Evolutionary conservation across 2,113 vertebrate species (phyloP), one percentile per base, ranked within the genome.

Genomic region (Meles meles): DNA sequence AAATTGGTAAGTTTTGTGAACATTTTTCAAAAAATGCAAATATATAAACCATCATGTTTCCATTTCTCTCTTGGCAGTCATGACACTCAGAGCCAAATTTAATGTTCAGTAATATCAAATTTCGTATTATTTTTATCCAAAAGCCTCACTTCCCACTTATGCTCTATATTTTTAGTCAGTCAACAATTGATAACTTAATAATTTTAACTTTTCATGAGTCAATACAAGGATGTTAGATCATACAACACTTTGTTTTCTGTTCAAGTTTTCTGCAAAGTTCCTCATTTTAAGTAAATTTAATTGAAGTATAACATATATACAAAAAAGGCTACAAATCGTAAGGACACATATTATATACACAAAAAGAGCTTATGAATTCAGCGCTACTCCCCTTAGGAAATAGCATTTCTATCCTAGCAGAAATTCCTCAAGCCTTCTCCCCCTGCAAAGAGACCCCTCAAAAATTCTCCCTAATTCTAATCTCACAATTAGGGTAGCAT

Each of bases 141-240:
- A 94, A 88, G 77, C 8, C n/a, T 77, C 4, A 82, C 9, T 65
- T 42, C 39, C 44, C 42, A 84, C 34, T 80, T 84, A 72, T n/a
- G 12, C 31, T 71, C 18, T 88, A 31, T 95, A 88, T 92, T 71
- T 90, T 94, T 85, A 88, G 89, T 94, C 25, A 79, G n/a, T 63
- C 44, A 92, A 72, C 31, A 79, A 44, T 61, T 96, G 61, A 25
- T 88, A 84, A 71, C 21, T 83, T 39, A 63, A 44, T 88, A 47
- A 52, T 52, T 52, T 18, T 20, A 82, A 20, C 3, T 61, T 65
- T 92, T 79, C n/a, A 39, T 79, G 25, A 61, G 23, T 88, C 61
- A 65, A 20, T n/a, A 84, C 5, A 83, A 94, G 37, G 65, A 47
- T 80, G 44, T 83, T 23, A 74, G 47, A 42, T 42, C 4, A 65